Evolutionary conservation across 92 coral and sea anemone genomes (phyloP), one percentile per base, ranked within the genome.

Genomic region (Scolanthus callimorphus): DNA sequence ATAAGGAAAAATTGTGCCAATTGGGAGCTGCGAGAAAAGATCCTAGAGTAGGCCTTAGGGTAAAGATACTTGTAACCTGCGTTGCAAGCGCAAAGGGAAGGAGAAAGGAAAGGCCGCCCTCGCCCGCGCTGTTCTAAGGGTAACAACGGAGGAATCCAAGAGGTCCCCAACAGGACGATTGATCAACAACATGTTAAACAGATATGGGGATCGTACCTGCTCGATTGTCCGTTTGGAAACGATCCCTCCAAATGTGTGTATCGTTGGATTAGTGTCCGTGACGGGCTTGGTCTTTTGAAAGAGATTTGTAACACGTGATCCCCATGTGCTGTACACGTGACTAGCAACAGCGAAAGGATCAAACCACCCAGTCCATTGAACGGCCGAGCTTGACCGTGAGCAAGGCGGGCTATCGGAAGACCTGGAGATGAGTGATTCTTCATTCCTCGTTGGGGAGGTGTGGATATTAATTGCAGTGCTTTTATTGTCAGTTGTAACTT

Each of bases 191-290:
- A n/a, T n/a, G n/a, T n/a, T n/a, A n/a, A n/a, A n/a, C n/a, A n/a
- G n/a, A n/a, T n/a, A n/a, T n/a, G n/a, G n/a, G n/a, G n/a, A n/a
- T n/a, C n/a, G 56, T 63, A 79, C 85, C 52, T 71, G 52, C 39
- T 79, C 85, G 9, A 79, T 64, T 63, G 51, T 62, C 39, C 85
- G 57, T 23, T 60, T 30, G 31, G 85, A 79, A 2, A 65, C 50
- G 29, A 62, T 65, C 21, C 85, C 79, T 17, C 31, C 20, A 47
- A 24, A 20, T 23, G 49, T n/a, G 23, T 67, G 39, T 29, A 64
- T 64, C 31, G 25, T n/a, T n/a, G n/a, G n/a, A n/a, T n/a, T n/a
- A 6, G 41, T 34, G 8, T 34, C 41, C 41, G 6, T 6, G 15
- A 6, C 41, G 8, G 41, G 6, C 15, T 15, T 15, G 6, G 15